Evolutionary conservation across 2,113 vertebrate genomes (phyloP).

Genomic region (Cyanocitta stelleri): DNA sequence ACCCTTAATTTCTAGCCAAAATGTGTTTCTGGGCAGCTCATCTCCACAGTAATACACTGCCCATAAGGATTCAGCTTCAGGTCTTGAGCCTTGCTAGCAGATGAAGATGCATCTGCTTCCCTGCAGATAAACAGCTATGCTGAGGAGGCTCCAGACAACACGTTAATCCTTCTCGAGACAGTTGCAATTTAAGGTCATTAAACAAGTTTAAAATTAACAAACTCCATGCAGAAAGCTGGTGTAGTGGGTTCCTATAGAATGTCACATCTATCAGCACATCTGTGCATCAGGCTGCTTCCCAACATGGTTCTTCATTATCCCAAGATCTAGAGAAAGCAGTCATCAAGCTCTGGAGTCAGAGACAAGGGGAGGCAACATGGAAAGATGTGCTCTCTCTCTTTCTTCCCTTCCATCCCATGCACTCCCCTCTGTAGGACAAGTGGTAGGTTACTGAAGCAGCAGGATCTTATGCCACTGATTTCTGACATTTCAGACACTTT

Average conservation of each 20-base stretch:
- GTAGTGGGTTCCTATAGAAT: background rate
- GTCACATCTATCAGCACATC: background rate
- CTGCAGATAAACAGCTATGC: constrained; percentile 22
- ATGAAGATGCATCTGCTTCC: constrained; percentile 38
- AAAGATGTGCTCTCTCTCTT: background rate
- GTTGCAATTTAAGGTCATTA: constrained; percentile 33
- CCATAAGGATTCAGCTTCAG: background rate
- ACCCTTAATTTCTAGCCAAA: background rate
- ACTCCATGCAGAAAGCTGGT: background rate
- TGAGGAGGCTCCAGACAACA: constrained; percentile 7
- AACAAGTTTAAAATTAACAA: constrained; percentile 32
- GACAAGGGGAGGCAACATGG: background rate
- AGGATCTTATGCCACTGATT: background rate
- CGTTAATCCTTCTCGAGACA: constrained; percentile 26
- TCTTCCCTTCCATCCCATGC: background rate
- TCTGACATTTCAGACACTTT: background rate
- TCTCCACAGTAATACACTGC: background rate
- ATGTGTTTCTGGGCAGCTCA: background rate
- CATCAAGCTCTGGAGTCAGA: background rate
- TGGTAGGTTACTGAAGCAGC: background rate
- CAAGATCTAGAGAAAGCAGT: background rate
- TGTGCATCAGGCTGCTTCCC: background rate
- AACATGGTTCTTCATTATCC: background rate
- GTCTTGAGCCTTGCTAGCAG: background rate
- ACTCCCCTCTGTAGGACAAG: background rate